A percentile compares a stretch with the other conserved stretches of the same genome.
Evolutionary conservation across 2,888 invertebrate genomes (phyloP).

Genomic region (Pristionchus arcanus): DNA sequence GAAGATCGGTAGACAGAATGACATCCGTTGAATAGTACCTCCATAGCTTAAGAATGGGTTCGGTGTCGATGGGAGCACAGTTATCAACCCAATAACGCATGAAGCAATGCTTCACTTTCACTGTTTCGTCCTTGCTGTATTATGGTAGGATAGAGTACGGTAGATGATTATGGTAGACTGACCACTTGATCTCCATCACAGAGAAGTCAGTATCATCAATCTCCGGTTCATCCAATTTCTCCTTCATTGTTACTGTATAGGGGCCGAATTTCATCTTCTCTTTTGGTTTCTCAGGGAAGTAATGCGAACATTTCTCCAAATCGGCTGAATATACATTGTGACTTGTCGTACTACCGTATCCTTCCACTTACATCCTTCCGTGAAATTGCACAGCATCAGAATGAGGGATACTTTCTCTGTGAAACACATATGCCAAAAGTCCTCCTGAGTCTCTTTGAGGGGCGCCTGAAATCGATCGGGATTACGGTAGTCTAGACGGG

Average conservation of each 20-base stretch:
- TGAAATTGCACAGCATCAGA: conserved; percentile 51
- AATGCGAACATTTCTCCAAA: conserved; percentile 53
- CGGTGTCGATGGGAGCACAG: conserved; percentile 56
- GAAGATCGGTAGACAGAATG: neutral
- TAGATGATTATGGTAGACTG: neutral
- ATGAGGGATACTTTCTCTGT: conserved; percentile 41
- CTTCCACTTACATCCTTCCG: conserved; percentile 36
- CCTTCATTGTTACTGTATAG: conserved; percentile 16
- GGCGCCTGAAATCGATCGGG: conserved; percentile 82
- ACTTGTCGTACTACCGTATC: neutral
- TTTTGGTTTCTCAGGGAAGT: conserved; percentile 43
- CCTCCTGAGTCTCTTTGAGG: conserved; percentile 12
- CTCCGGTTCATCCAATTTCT: conserved; percentile 28
- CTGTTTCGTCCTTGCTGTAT: conserved; percentile 15
- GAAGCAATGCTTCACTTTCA: conserved; percentile 49
- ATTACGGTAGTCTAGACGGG: neutral
- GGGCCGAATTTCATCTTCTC: conserved; percentile 21
- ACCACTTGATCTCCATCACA: conserved; percentile 41
- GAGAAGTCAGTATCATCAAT: conserved; percentile 46
- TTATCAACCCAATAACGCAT: conserved; percentile 60
- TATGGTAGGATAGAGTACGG: neutral
- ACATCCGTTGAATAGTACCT: neutral
- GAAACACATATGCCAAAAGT: conserved; percentile 47
- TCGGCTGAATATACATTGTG: conserved; percentile 33
- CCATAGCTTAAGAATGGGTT: conserved; percentile 55